These are phyloP conservation scores for Craseonycteris thonglongyai DNA, from an alignment of 2,113 vertebrate species.

Conservation along the genomic window DNA sequence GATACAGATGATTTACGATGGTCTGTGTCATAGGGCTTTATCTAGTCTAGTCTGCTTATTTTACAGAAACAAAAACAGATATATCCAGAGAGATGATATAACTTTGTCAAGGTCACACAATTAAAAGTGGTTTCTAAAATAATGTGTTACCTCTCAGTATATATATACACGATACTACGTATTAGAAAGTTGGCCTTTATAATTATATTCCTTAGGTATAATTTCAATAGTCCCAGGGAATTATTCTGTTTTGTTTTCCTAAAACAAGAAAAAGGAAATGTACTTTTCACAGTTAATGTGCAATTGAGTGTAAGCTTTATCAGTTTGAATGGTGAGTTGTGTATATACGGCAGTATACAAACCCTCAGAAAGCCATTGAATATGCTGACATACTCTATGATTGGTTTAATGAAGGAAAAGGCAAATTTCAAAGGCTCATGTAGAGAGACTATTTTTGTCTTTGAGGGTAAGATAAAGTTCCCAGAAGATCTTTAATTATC, in stretches of 20 bases:
- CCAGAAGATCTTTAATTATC: not conserved
- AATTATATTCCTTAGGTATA: not conserved
- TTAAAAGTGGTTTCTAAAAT: not conserved
- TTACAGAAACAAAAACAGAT: not conserved
- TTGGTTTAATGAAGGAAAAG: not conserved
- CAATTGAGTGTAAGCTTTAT: not conserved
- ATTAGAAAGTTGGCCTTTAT: not conserved
- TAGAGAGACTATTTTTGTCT: not conserved
- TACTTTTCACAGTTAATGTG: not conserved
- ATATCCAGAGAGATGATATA: not conserved
- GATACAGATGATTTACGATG: not conserved
- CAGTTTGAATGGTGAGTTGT: not conserved
- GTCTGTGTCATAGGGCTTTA: not conserved
- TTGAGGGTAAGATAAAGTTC: not conserved
- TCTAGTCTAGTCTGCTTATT: not conserved
- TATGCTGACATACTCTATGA: not conserved
- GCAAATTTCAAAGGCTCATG: not conserved
- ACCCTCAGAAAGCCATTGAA: not conserved
- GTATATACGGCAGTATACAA: rapidly evolving
- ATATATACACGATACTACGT: not conserved
- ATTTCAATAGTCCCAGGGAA: not conserved
- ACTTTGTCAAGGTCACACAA: not conserved
- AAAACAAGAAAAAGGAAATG: not conserved
- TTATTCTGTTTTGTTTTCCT: not conserved
- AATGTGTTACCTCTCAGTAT: not conserved